Evolutionary conservation across 2,888 invertebrate genomes (phyloP), one percentile per base, ranked within the genome.

Genomic region (Oscheius onirici): DNA sequence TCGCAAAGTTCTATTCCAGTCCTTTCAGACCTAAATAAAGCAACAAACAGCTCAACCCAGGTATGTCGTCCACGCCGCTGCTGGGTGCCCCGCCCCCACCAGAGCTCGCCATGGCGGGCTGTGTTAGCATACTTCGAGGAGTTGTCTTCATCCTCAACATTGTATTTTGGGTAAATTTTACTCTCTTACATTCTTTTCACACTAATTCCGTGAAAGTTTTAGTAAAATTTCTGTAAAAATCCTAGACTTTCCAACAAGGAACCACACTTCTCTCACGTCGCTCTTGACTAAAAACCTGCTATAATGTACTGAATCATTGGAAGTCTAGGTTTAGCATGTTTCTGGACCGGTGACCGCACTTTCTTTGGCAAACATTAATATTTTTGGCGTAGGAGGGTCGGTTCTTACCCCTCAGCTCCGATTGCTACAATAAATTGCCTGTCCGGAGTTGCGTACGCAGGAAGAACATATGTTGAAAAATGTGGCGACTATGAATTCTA

Each of bases 131-230:
- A 52, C 73, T 83, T 8, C 77, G 80, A 34, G 73, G 72, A 60
- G 49, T 78, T 60, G 77, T 81, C 26, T 81, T 83, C 69, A 61
- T 75, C 54, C 77, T 83, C 63, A 83, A 80, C 55, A 72, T 83
- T 26, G 51, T 79, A 2, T 80, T 83, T 69, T 83, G 83, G 83
- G 81, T 83, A 15, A 74, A 78, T 78, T 52, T 8, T 67, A 34
- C 28, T 54, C 3, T 54, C 41, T 51, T 2, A 34, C 5, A 6
- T 34, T 34, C 34, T 34, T 34, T n/a, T n/a, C n/a, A n/a, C 34
- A 34, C 34, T 34, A 34, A n/a, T n/a, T n/a, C n/a, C n/a, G n/a
- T n/a, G n/a, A n/a, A n/a, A n/a, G n/a, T n/a, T n/a, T n/a, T n/a
- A n/a, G n/a, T n/a, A n/a, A n/a, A n/a, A n/a, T n/a, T n/a, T n/a